A percentile compares a stretch with the other conserved stretches of the same genome.
phyloP scores from a whole-genome alignment of 2,888 invertebrate genomes.

The Drosophila rubida region DNA sequence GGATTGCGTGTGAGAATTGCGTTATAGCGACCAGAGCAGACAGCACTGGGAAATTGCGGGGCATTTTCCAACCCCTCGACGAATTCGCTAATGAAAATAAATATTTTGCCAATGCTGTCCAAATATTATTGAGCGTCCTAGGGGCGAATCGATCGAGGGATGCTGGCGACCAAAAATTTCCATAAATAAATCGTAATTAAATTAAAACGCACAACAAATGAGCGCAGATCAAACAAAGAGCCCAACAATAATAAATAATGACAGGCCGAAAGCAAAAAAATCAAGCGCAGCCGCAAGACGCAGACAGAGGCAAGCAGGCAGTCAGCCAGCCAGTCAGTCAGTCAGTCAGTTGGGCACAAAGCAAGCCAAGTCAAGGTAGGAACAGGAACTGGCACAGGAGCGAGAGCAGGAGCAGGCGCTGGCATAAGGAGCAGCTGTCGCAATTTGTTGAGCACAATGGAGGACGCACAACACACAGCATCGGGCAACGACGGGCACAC shows the following conservation, averaged over 20 bases:
- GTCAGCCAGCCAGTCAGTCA: slow-evolving; percentile 2
- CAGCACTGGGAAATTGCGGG: slow-evolving; percentile 32
- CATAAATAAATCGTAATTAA: slow-evolving; percentile 78
- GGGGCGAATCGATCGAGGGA: background rate
- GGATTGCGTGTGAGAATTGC: slow-evolving; percentile 67
- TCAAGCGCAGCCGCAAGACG: slow-evolving; percentile 22
- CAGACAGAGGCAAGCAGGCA: slow-evolving; percentile 20
- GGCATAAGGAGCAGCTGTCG: slow-evolving; percentile 54
- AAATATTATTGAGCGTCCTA: slow-evolving; percentile 63
- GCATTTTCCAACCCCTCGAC: slow-evolving; percentile 47
- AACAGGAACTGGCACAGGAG: slow-evolving; percentile 7
- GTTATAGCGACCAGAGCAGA: slow-evolving; percentile 5
- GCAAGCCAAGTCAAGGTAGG: slow-evolving; percentile 5
- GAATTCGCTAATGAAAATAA: slow-evolving; percentile 32
- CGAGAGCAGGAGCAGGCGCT: slow-evolving; percentile 16
- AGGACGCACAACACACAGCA: slow-evolving; percentile 26
- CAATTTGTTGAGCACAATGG: slow-evolving; percentile 51
- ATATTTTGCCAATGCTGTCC: slow-evolving; percentile 73
- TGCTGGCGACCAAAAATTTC: slow-evolving; percentile 51
- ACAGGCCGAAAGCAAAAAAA: slow-evolving; percentile 46
- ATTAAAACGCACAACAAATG: slow-evolving; percentile 71
- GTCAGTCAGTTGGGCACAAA: slow-evolving; percentile 20
- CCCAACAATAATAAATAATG: slow-evolving; percentile 76
- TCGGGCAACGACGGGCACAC: slow-evolving; percentile 54
- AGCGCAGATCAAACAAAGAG: slow-evolving; percentile 60